Base-by-base conservation (phyloP, 1,140 invertebrate genomes). In the Epicauta chinensis region DNA sequence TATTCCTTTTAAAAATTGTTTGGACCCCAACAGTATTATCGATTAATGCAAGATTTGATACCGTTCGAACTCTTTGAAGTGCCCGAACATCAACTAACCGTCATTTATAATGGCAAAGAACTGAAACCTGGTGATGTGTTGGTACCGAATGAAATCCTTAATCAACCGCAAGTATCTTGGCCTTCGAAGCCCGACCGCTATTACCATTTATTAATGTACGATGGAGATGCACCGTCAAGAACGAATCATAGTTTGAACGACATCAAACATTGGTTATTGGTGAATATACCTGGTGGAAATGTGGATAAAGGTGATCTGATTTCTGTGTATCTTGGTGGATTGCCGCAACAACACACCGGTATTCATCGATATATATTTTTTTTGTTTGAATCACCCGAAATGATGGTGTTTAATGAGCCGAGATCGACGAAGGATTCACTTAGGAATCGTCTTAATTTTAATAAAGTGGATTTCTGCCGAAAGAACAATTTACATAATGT, bases 281-380 rank as follows among this genome's bases (percentile, higher is more conserved):
- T 78, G 2, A 97, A 97, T 66, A 91, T 97, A 62, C 87, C 87
- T 3, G 90, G 85, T 11, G 74, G 71, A 46, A 74, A 88, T 38
- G 66, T 96, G 0, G 60, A 65, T 0, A 73, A 79, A 23, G 93
- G 92, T 4, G 82, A 60, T 35, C 39, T 45, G 0, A 67, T 94
- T 0, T 81, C 81, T 5, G 83, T 80, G 1, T 95, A 93, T 69
- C 73, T 93, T 54, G 90, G 91, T 16, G 79, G 90, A 13, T 90
- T 89, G 6, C 90, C 91, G 0, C 89, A 89, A 2, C 69, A 83
- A 60, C 83, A 76, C 48, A 88, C 85, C 12, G 86, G 83, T 16
- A 77, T 93, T 15, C 93, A 96, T 73, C 81, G 93, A 41, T 97
- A 97, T 66, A 82, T 95, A 0, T 93, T 89, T 60, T 63, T 95